Conservation (phyloP, 2,888 invertebrate species). For the Sipha maydis region DNA sequence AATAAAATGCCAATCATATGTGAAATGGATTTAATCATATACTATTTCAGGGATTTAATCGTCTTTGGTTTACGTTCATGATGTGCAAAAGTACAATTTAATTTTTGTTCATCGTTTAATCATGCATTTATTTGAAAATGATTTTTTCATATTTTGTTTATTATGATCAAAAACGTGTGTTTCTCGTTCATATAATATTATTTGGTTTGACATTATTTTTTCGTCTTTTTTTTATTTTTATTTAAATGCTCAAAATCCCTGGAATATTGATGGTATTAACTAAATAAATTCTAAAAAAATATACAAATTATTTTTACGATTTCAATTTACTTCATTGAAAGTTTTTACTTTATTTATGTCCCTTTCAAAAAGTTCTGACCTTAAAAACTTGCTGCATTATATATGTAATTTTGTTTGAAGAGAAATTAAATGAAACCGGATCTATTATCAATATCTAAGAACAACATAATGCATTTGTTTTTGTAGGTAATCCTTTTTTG, state of each 20-base stretch:
- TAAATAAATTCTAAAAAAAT: neutral
- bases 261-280: neutral
- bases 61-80: neutral
- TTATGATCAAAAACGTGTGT: neutral
- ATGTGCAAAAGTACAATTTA: neutral
- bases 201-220: neutral
- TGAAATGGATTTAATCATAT: neutral
- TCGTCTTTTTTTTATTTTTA: too few relatives aligned
- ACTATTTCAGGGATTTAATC: neutral
- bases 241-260: neutral
- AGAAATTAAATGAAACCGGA: constrained; percentile 49
- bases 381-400: neutral
- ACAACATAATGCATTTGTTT: constrained; percentile 38
- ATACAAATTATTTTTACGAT: neutral
- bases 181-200: neutral
- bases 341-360: neutral
- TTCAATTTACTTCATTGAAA: neutral
- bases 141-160: neutral
- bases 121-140: neutral
- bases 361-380: constrained; percentile 25
- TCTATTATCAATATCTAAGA: constrained; percentile 31
- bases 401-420: neutral
- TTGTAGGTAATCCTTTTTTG: constrained; percentile 51
- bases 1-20: neutral
- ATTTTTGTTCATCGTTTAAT: neutral